These are phyloP conservation scores for Diarsia mendica DNA, from an alignment of 2,888 invertebrate genomes.

Conservation along the genomic window DNA sequence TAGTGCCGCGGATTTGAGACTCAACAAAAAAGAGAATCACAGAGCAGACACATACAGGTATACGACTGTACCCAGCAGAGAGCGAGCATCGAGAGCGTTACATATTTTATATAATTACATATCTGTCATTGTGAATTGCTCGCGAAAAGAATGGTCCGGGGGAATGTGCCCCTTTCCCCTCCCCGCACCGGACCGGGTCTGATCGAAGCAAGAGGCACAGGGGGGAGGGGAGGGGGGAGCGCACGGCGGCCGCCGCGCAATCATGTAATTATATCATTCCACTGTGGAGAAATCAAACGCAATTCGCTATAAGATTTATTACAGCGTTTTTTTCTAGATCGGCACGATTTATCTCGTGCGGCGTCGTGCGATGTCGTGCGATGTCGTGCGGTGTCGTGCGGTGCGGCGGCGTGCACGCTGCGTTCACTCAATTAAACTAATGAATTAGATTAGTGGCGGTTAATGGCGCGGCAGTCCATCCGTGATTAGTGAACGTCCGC, in stretches of 20 bases:
- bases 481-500: conserved; percentile 63
- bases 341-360: conserved; percentile 68
- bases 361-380: conserved; percentile 51
- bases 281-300: conserved; percentile 75
- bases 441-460: conserved; percentile 75
- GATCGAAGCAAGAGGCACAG: not conserved
- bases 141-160: conserved; percentile 60
- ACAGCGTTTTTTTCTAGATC: conserved; percentile 73
- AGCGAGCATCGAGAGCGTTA: conserved; percentile 47
- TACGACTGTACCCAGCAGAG: not conserved
- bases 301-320: conserved; percentile 79
- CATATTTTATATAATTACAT: conserved; percentile 65
- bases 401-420: conserved; percentile 67
- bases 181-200: not conserved
- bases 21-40: conserved; percentile 26
- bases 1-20: conserved; percentile 19
- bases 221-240: not conserved
- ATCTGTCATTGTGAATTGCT: conserved; percentile 65
- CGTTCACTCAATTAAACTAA: conserved; percentile 80
- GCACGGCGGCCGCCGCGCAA: conserved; percentile 63
- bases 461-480: conserved; percentile 64
- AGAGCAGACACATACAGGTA: not conserved
- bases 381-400: conserved; percentile 36
- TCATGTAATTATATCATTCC: conserved; percentile 82
- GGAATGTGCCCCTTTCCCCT: conserved; percentile 46